Conservation (phyloP, 2,888 invertebrate species). For the Xanthia icteritia region DNA sequence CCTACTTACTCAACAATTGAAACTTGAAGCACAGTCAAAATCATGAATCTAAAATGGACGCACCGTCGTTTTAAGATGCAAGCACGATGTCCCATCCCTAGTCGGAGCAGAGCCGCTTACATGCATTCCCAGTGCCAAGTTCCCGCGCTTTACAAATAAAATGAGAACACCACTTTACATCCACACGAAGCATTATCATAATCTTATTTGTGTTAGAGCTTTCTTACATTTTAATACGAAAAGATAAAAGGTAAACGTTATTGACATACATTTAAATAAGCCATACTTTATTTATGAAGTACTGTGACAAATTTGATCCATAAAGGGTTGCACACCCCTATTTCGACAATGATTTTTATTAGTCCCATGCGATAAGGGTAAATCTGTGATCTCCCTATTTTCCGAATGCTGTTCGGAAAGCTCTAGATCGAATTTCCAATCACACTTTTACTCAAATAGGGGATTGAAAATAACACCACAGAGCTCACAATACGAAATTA, state of each 20-base stretch:
- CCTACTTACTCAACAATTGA: neutral
- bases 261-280: neutral
- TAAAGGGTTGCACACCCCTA: conserved; percentile 9
- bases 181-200: conserved; percentile 41
- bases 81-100: conserved; percentile 30
- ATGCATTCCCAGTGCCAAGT: conserved; percentile 48
- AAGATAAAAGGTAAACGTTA: conserved; percentile 21
- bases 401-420: neutral
- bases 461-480: conserved; percentile 5
- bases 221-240: conserved; percentile 26
- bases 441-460: conserved; percentile 12
- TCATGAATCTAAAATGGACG: neutral
- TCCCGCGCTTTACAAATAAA: conserved; percentile 43
- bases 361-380: conserved; percentile 18
- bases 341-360: conserved; percentile 28
- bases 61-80: too few species aligned
- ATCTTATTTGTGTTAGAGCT: conserved; percentile 37
- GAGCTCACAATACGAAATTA: neutral
- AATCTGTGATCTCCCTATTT: conserved; percentile 7
- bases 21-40: neutral
- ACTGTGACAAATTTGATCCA: neutral
- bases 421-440: conserved; percentile 30
- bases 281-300: neutral
- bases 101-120: conserved; percentile 17
- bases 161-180: conserved; percentile 46